Base-by-base conservation (phyloP, 2,888 invertebrate species). In the Aelia acuminata region DNA sequence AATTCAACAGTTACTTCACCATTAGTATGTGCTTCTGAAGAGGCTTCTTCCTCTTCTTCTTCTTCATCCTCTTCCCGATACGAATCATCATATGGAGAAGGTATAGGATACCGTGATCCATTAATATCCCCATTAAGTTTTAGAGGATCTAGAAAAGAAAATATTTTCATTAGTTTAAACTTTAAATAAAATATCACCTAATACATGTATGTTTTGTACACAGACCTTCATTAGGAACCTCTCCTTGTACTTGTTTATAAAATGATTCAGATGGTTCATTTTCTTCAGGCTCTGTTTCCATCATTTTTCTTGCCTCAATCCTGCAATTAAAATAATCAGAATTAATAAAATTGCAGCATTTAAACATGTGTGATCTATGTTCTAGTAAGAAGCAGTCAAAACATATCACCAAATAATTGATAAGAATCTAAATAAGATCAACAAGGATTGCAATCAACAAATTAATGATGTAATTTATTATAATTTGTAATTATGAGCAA, bases 51-150 rank as follows among this genome's bases (percentile, higher is more conserved):
- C 20, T 90, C 91, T 48, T 90, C 90, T n/a, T 89, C 90, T 63
- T 89, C 89, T 22, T 90, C 90, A 10, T 91, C 91, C 53, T 91
- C 91, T 80, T 80, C 80, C 80, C 80, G 80, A 80, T 47, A 80
- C 11, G 80, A 80, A 80, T 80, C 90, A 8, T 87, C 87, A 85
- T 87, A 89, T 47, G 87, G 63, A 57, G 87, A 63, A 26, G 87
- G 87, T 47, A 87, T 7, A 70, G 87, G 70, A 88, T 92, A 92
- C 90, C 91, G 92, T 87, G 91, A 92, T 63, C 93, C 93, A 90
- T 93, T 93, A 89, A 93, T 91, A 84, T 91, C 91, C 88, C 93
- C 93, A 90, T 93, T 93, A 89, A 92, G 91, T 91, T 92, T 92
- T 89, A 92, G 90, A 89, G 90, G 90, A 91, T 92, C 93, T 93